phyloP scores from a whole-genome alignment of 2,888 invertebrate genomes.

The Drosophila prostipennis region DNA sequence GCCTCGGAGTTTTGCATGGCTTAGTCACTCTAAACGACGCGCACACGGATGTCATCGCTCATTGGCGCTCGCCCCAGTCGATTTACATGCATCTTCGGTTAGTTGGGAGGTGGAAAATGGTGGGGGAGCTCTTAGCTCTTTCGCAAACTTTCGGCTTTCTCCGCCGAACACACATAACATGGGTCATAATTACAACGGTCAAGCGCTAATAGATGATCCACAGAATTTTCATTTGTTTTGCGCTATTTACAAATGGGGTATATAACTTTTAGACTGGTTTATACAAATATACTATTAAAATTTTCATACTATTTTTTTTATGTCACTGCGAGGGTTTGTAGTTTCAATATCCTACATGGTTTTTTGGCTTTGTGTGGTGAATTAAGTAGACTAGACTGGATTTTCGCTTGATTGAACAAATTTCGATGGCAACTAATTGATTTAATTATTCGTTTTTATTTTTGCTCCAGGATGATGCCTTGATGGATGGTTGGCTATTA shows the following conservation, averaged over 20 bases:
- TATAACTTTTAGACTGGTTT: neutral
- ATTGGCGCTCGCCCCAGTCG: slow-evolving; percentile 51
- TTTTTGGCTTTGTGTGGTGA: slow-evolving; percentile 34
- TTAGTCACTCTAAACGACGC: no score
- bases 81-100: slow-evolving; percentile 62
- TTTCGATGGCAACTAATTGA: slow-evolving; percentile 69
- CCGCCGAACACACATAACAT: slow-evolving; percentile 22
- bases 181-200: slow-evolving; percentile 62
- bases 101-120: slow-evolving; percentile 10
- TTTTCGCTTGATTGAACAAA: slow-evolving; percentile 65
- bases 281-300: no score
- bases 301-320: no score
- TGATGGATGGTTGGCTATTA: slow-evolving; percentile 56
- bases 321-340: neutral
- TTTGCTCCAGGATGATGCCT: slow-evolving; percentile 38
- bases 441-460: slow-evolving; percentile 64
- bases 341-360: neutral
- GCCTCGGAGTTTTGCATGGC: no score
- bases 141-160: slow-evolving; percentile 47
- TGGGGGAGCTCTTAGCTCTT: slow-evolving; percentile 50
- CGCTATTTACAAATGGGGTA: slow-evolving; percentile 17
- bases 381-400: slow-evolving; percentile 56
- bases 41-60: no score
- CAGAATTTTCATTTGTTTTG: slow-evolving; percentile 59
- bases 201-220: slow-evolving; percentile 58